Percentiles rank a stretch among this genome's conserved stretches.
Evolutionary conservation across 2,888 invertebrate species (phyloP).

Genomic region (Apotomis turbidana): DNA sequence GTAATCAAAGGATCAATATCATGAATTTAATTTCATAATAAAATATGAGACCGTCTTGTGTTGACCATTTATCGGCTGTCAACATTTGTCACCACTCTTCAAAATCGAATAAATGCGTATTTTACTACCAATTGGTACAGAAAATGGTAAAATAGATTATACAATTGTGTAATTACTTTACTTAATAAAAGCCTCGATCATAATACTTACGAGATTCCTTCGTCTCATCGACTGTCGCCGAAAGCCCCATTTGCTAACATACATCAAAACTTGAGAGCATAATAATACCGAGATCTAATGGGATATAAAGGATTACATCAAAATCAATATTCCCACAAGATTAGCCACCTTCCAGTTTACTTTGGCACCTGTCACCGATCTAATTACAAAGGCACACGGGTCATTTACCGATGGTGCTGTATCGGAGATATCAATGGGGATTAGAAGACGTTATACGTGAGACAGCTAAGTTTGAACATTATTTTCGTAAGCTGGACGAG

Average conservation of each 20-base stretch:
- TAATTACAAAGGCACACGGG: not conserved
- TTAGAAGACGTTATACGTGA: slow-evolving; percentile 28
- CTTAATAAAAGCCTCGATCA: not conserved
- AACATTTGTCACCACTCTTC: too few relatives aligned
- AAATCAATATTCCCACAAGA: slow-evolving; percentile 40
- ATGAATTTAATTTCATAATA: too few relatives aligned
- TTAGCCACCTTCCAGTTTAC: slow-evolving; percentile 22
- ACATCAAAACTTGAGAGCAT: slow-evolving; percentile 29
- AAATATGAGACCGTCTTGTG: too few relatives aligned
- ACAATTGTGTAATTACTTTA: too few relatives aligned
- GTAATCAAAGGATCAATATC: too few relatives aligned
- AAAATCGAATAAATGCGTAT: too few relatives aligned
- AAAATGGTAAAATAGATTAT: too few relatives aligned
- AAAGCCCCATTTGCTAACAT: slow-evolving; percentile 13
- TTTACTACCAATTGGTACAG: too few relatives aligned
- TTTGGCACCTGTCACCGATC: slow-evolving; percentile 1
- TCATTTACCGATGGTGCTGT: not conserved
- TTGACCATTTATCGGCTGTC: too few relatives aligned
- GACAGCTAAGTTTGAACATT: slow-evolving; percentile 26
- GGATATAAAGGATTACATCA: slow-evolving; percentile 32
- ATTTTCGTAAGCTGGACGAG: slow-evolving; percentile 10
- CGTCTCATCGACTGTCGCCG: not conserved
- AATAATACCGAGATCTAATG: slow-evolving; percentile 31
- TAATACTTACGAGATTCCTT: not conserved
- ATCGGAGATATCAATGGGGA: slow-evolving; percentile 31